A percentile compares a stretch with the other conserved stretches of the same genome.
phyloP scores from a whole-genome alignment of 2,888 invertebrate genomes.

The Julus scandinavius region DNA sequence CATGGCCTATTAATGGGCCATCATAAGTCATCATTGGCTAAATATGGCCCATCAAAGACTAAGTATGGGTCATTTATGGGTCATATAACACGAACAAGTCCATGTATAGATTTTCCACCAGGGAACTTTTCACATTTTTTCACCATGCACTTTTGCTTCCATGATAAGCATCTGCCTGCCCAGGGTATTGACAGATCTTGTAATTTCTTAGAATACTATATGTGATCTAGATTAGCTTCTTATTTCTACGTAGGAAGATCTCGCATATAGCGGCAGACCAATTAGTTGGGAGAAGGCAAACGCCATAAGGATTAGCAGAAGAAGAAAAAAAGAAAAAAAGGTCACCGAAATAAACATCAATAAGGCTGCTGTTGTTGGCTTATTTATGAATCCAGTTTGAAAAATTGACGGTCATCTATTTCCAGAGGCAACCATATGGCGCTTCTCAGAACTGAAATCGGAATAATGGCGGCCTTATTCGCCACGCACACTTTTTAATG shows the following conservation, averaged over 20 bases:
- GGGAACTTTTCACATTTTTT: no score
- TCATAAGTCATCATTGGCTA: no score
- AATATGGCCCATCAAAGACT: no score
- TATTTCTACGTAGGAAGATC: neutral
- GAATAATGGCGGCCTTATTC: constrained; percentile 20
- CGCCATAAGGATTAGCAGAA: neutral
- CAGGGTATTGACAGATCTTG: no score
- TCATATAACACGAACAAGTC: no score
- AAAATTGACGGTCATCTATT: constrained; percentile 29
- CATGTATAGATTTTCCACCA: no score
- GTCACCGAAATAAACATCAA: constrained; percentile 28
- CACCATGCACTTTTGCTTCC: no score
- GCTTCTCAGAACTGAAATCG: neutral
- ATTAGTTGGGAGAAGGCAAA: neutral
- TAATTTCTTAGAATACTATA: no score
- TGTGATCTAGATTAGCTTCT: no score
- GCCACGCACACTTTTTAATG: constrained; percentile 12
- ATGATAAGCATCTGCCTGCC: no score
- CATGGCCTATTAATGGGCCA: no score
- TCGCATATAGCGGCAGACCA: neutral
- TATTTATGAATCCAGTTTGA: constrained; percentile 14
- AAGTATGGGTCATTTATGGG: no score
- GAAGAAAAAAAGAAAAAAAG: neutral
- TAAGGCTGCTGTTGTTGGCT: constrained; percentile 26
- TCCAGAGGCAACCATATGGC: constrained; percentile 25